These are phyloP conservation scores for Phymatocera aterrima DNA, from an alignment of 2,888 invertebrate species.

Conservation along the genomic window DNA sequence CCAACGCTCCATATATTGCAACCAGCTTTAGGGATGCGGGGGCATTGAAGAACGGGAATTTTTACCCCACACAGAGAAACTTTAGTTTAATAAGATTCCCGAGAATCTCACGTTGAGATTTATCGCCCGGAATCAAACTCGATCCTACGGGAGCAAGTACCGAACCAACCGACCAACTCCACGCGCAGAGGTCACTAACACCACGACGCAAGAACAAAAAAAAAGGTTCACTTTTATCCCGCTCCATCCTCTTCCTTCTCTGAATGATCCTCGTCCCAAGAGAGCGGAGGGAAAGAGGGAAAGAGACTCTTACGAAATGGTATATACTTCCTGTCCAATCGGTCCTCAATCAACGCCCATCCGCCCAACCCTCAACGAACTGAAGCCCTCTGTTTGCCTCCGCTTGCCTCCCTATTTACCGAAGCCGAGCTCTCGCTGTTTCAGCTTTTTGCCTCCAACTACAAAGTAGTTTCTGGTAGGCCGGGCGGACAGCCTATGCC, in stretches of 20 bases:
- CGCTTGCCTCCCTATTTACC: constrained; percentile 24
- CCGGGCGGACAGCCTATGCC: background rate
- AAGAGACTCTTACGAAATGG: constrained; percentile 30
- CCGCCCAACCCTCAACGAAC: background rate
- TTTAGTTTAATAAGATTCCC: constrained; percentile 23
- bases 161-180: constrained; percentile 6
- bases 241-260: background rate
- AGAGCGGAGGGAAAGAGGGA: background rate
- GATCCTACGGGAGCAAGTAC: constrained; percentile 8
- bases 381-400: constrained; percentile 20
- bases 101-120: constrained; percentile 6
- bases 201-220: background rate
- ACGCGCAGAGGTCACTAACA: background rate
- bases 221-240: background rate
- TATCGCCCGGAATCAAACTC: constrained; percentile 18
- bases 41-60: background rate
- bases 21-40: background rate
- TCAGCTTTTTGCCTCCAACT: constrained; percentile 6
- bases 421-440: background rate
- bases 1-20: background rate
- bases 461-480: constrained; percentile 4
- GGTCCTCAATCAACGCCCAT: constrained; percentile 41
- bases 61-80: background rate
- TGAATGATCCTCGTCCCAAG: constrained; percentile 1
- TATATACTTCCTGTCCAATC: constrained; percentile 44